These are phyloP conservation scores for Polypedilum pembai DNA, from an alignment of 1,140 invertebrate species.

Conservation along the genomic window DNA sequence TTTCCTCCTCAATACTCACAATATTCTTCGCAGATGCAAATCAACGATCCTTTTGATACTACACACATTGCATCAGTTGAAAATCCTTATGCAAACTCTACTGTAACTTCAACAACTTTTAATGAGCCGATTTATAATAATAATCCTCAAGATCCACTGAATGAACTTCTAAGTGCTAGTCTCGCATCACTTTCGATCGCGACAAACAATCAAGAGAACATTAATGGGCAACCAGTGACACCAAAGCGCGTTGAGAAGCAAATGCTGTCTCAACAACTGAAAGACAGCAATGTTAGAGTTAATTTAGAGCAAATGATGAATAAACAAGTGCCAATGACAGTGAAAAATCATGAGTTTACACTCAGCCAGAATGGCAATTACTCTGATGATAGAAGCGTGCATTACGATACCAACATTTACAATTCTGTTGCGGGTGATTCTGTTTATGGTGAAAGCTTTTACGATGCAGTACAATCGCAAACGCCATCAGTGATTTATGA, in stretches of 20 bases:
- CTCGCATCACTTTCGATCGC: neutral
- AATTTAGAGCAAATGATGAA: conserved; percentile 24
- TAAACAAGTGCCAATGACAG: conserved; percentile 20
- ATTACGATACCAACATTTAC: conserved; percentile 9
- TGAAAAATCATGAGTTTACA: neutral
- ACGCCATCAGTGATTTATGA: conserved; percentile 22
- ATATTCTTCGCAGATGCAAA: neutral
- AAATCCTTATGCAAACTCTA: conserved; percentile 34
- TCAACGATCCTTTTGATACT: conserved; percentile 57
- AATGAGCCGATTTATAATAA: conserved; percentile 18
- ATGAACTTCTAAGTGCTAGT: neutral
- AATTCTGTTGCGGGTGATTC: conserved; percentile 23
- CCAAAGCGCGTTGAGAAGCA: conserved; percentile 4
- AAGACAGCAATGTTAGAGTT: neutral
- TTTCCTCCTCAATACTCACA: conserved; percentile 39
- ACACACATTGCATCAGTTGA: conserved; percentile 35
- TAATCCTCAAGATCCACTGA: conserved; percentile 2
- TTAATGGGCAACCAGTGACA: conserved; percentile 20
- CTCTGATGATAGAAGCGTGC: conserved; percentile 2
- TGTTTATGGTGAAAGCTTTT: conserved; percentile 1
- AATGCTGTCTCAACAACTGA: neutral
- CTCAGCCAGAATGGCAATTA: conserved; percentile 10
- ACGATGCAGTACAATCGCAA: conserved; percentile 15
- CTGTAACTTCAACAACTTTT: neutral
- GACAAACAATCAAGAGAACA: neutral